Evolutionary conservation across 2,113 vertebrate genomes (phyloP).

Genomic region (Brienomyrus longianalis): DNA sequence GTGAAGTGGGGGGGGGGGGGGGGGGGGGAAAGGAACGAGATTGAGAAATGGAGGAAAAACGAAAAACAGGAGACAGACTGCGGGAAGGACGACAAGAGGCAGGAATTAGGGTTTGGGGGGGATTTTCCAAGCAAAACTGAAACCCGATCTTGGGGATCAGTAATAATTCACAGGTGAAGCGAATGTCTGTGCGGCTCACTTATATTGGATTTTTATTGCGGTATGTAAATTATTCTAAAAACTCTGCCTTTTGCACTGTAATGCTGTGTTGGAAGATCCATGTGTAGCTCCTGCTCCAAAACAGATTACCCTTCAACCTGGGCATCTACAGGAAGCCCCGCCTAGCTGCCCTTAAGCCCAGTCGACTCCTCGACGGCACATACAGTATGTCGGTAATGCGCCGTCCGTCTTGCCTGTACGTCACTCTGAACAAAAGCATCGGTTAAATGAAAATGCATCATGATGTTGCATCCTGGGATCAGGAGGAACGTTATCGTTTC

Average conservation of each 20-base stretch:
- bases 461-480: not conserved
- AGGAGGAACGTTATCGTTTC: not conserved
- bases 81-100: not conserved
- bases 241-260: not conserved
- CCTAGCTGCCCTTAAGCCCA: not conserved
- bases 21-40: not conserved
- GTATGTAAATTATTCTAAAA: not conserved
- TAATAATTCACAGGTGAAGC: not conserved
- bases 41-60: not conserved
- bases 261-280: not conserved
- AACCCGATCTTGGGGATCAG: not conserved
- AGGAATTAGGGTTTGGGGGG: not conserved
- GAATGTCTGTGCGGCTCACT: not conserved
- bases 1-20: not conserved
- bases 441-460: not conserved
- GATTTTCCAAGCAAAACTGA: not conserved
- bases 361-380: not conserved
- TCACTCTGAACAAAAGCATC: not conserved
- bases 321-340: not conserved
- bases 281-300: not conserved
- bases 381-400: not conserved
- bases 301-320: not conserved
- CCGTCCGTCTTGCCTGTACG: not conserved
- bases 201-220: not conserved
- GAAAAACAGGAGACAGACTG: not conserved